Evolutionary conservation across 2,797 vertebrate genomes (phyloP), one percentile per base, ranked within the genome.

Genomic region (Chelidonichthys spinosus): DNA sequence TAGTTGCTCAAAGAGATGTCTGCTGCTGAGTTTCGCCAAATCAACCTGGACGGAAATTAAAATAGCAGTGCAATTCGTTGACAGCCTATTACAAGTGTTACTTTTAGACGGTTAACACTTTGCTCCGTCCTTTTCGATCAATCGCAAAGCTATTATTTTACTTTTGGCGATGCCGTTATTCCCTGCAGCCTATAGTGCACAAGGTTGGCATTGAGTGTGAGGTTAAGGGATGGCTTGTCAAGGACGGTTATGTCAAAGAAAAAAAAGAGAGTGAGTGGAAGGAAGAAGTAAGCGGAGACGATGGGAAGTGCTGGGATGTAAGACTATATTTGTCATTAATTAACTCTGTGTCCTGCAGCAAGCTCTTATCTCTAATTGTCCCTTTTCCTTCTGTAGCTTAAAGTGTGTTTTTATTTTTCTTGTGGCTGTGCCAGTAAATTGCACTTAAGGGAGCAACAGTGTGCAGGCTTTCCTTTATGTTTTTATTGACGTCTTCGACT

Each of bases 301-400:
- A 50, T 32, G 11, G 11, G 43, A 70, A 63, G 59, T 52, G 54
- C 42, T 14, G 6, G 14, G 39, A 40, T 76, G 18, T 39, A 46
- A 18, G 40, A 53, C 39, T n/a, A 17, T 32, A 11, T 6, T 64
- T 42, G 18, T 44, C 5, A 25, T 5, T 56, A 15, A 39, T n/a
- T 52, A 37, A 7, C 2, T 70, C 14, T 61, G 50, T 50, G 1
- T 77, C 65, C 69, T 76, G 75, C 64, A 76, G 59, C 40, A 32
- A 66, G 8, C 47, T 8, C 33, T 63, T 60, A 66, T 65, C 7
- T 72, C 17, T 6, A 6, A 47, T 44, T 50, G 37, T 15, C 6
- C 0, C 4, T 56, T 53, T 63, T 55, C n/a, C 17, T 47, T 55
- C 14, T 61, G 3, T 25, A 33, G 11, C 13, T 11, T 35, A 35